phyloP scores from a whole-genome alignment of 1,140 invertebrate genomes.

The Drosophila kurseongensis region DNA sequence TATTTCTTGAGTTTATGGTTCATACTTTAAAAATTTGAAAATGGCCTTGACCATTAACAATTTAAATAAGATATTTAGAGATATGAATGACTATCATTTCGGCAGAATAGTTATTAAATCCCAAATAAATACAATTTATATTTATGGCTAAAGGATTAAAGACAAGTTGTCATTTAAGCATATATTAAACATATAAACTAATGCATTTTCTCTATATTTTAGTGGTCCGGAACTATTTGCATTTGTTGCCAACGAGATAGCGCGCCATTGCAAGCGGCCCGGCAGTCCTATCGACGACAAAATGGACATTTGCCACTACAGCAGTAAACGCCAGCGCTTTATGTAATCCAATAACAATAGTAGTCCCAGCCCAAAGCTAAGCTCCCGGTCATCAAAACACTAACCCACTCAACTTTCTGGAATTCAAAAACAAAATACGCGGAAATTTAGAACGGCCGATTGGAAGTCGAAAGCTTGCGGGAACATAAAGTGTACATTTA shows the following conservation, averaged over 20 bases:
- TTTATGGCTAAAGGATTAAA: too few relatives aligned
- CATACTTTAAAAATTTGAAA: too few relatives aligned
- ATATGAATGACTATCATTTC: too few relatives aligned
- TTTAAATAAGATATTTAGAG: too few relatives aligned
- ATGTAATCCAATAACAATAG: slow-evolving; percentile 81
- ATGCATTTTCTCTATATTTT: slow-evolving; percentile 19
- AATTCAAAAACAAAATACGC: not conserved
- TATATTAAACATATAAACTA: not conserved
- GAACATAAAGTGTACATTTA: slow-evolving; percentile 12
- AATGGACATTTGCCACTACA: slow-evolving; percentile 86
- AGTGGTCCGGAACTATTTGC: slow-evolving; percentile 88
- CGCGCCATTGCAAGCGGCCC: slow-evolving; percentile 90
- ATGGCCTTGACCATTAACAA: too few relatives aligned
- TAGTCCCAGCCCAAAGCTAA: slow-evolving; percentile 10
- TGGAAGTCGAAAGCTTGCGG: not conserved
- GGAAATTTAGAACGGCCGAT: not conserved
- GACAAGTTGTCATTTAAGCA: not conserved
- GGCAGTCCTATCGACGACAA: slow-evolving; percentile 86
- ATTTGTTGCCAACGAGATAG: slow-evolving; percentile 91
- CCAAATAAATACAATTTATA: too few relatives aligned
- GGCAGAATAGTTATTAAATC: too few relatives aligned
- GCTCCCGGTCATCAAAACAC: slow-evolving; percentile 13
- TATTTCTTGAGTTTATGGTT: too few relatives aligned
- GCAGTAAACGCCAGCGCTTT: slow-evolving; percentile 85
- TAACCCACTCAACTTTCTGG: not conserved